A percentile compares a stretch with the other conserved stretches of the same genome.
These are phyloP conservation scores for Hippoglossus stenolepis DNA, from an alignment of 2,113 vertebrate genomes.

Conservation along the genomic window DNA sequence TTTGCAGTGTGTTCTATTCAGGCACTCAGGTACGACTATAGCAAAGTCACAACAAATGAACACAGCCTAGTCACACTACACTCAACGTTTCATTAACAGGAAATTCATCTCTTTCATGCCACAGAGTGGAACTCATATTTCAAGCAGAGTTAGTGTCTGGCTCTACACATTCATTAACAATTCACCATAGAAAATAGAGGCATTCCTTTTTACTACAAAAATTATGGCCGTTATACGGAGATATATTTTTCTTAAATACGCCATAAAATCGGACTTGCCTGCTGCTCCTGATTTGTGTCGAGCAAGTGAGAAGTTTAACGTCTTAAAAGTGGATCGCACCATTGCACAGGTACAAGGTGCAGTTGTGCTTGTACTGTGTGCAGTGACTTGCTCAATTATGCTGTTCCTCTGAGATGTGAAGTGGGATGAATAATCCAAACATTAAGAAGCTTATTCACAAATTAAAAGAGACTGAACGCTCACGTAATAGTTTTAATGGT, in stretches of 20 bases:
- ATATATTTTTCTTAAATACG: not conserved
- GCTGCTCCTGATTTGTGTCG: slow-evolving; percentile 6
- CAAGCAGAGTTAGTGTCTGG: not conserved
- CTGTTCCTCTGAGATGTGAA: slow-evolving; percentile 42
- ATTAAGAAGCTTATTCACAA: slow-evolving; percentile 39
- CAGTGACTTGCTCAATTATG: slow-evolving; percentile 39
- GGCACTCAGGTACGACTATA: not conserved
- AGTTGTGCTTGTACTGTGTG: slow-evolving; percentile 8
- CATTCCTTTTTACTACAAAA: not conserved
- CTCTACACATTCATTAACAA: not conserved
- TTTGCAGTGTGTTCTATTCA: not conserved
- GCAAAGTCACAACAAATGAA: not conserved
- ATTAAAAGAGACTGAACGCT: slow-evolving; percentile 31
- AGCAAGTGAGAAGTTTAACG: slow-evolving; percentile 16
- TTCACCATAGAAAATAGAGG: not conserved
- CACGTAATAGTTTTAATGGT: not conserved
- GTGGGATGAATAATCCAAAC: slow-evolving; percentile 54
- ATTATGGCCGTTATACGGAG: not conserved
- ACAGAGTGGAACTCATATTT: not conserved
- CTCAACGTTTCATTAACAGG: not conserved
- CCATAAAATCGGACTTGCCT: not conserved
- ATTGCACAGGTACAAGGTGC: slow-evolving; percentile 7
- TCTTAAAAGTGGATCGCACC: slow-evolving; percentile 29
- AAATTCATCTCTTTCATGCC: not conserved
- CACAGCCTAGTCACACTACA: not conserved